A percentile compares a stretch with the other conserved stretches of the same genome.
Evolutionary conservation across 1,140 invertebrate species (phyloP).

Genomic region (Ptiloglossa arizonensis): DNA sequence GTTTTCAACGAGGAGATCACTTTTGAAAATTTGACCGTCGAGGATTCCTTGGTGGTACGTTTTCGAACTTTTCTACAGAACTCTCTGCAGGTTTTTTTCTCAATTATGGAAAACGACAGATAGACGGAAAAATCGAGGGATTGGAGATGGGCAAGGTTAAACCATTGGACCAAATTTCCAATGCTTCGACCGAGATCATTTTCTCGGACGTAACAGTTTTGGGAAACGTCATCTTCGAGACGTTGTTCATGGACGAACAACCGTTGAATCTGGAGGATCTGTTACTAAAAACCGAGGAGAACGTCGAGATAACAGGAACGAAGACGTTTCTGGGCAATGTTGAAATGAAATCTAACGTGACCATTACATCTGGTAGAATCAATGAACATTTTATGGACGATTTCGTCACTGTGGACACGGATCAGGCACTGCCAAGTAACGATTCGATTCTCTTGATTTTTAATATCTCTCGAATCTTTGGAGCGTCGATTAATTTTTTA

Average conservation of each 20-base stretch:
- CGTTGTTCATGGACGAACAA: slow-evolving; percentile 48
- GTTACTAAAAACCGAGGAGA: slow-evolving; percentile 60
- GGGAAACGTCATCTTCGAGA: slow-evolving; percentile 64
- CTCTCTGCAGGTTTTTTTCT: neutral
- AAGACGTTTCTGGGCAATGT: slow-evolving; percentile 67
- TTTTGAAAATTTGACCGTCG: slow-evolving; percentile 69
- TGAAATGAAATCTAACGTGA: slow-evolving; percentile 35
- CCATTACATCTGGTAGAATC: slow-evolving; percentile 58
- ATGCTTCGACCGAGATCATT: slow-evolving; percentile 45
- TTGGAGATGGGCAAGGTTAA: neutral
- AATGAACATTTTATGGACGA: slow-evolving; percentile 68
- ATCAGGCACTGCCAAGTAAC: slow-evolving; percentile 70
- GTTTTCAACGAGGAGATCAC: slow-evolving; percentile 61
- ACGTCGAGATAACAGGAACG: slow-evolving; percentile 64
- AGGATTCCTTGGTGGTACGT: slow-evolving; percentile 58
- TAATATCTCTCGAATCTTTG: no score
- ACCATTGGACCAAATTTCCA: slow-evolving; percentile 58
- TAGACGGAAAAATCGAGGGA: slow-evolving; percentile 68
- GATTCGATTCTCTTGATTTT: neutral
- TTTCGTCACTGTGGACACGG: slow-evolving; percentile 66
- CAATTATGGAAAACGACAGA: slow-evolving; percentile 47
- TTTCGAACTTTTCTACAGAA: neutral
- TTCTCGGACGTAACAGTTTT: slow-evolving; percentile 63
- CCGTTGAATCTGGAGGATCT: slow-evolving; percentile 66
- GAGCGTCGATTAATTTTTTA: neutral